Conservation (phyloP, 1,140 invertebrate species). For the Drosophila tsacasi region DNA sequence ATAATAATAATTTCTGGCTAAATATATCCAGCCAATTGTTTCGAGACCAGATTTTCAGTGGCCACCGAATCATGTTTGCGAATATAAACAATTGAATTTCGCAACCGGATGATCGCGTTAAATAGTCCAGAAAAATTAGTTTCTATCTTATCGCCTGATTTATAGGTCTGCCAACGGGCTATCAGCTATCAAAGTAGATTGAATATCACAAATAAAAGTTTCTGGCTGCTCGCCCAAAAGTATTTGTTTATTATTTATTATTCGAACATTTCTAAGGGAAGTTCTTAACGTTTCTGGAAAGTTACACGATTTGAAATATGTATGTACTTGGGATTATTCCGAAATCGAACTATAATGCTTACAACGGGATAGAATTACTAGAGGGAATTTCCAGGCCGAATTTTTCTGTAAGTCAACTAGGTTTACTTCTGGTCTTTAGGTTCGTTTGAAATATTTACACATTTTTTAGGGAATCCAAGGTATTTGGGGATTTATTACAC, state of each 20-base stretch:
- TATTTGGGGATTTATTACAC: neutral
- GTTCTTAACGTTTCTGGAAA: neutral
- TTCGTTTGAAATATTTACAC: conserved; percentile 1
- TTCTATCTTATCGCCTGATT: conserved; percentile 53
- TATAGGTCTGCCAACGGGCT: conserved; percentile 15
- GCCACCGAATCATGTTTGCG: too few species aligned
- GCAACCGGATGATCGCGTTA: conserved; percentile 26
- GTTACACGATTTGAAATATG: neutral
- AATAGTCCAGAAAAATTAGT: conserved; percentile 3
- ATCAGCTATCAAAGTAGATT: conserved; percentile 24
- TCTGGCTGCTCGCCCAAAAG: neutral
- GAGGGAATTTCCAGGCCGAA: neutral
- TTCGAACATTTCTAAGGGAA: conserved; percentile 11
- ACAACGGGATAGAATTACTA: neutral
- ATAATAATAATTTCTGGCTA: conserved; percentile 19
- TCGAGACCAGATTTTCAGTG: neutral
- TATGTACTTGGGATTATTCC: neutral
- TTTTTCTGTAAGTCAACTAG: neutral
- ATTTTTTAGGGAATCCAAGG: neutral
- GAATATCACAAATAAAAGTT: conserved; percentile 19
- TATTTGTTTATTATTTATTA: conserved; percentile 39
- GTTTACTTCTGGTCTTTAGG: neutral
- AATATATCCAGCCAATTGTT: conserved; percentile 15
- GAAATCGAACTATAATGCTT: neutral
- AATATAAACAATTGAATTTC: conserved; percentile 19